These are phyloP conservation scores for Thelohanellus kitauei DNA, from an alignment of 30 jellyfish, hydroid and myxozoan genomes.

Conservation along the genomic window DNA sequence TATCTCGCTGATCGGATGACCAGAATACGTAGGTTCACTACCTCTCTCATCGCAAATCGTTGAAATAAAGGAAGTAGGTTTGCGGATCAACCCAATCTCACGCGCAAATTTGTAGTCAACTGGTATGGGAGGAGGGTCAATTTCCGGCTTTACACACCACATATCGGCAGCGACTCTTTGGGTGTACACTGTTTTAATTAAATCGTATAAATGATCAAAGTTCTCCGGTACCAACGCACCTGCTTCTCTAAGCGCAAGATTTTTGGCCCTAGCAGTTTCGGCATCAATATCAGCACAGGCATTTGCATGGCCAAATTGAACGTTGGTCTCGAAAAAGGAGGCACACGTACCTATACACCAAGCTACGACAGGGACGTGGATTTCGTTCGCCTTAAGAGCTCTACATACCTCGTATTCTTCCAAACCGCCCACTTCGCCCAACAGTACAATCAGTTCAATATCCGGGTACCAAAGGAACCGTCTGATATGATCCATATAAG, in stretches of 20 bases:
- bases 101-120: too few relatives aligned
- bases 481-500: constrained; percentile 42
- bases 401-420: constrained; percentile 47
- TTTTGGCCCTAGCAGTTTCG: constrained; percentile 67
- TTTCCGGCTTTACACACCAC: too few relatives aligned
- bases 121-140: too few relatives aligned
- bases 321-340: constrained; percentile 68
- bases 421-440: constrained; percentile 95
- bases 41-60: constrained; percentile 95
- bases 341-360: constrained; percentile 97
- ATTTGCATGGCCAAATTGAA: constrained; percentile 94
- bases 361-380: constrained; percentile 61
- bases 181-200: constrained; percentile 39
- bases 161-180: too few relatives aligned
- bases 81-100: constrained; percentile 81
- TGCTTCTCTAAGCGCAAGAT: constrained; percentile 36
- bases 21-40: constrained; percentile 65
- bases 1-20: constrained; percentile 50
- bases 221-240: constrained; percentile 77
- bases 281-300: constrained; percentile 76
- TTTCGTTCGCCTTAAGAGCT: constrained; percentile 18
- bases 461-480: constrained; percentile 58
- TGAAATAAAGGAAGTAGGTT: constrained; percentile 79
- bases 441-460: constrained; percentile 49
- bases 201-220: constrained; percentile 38